Evolutionary conservation across 2,113 vertebrate genomes (phyloP), one percentile per base, ranked within the genome.

Genomic region (Numida meleagris): DNA sequence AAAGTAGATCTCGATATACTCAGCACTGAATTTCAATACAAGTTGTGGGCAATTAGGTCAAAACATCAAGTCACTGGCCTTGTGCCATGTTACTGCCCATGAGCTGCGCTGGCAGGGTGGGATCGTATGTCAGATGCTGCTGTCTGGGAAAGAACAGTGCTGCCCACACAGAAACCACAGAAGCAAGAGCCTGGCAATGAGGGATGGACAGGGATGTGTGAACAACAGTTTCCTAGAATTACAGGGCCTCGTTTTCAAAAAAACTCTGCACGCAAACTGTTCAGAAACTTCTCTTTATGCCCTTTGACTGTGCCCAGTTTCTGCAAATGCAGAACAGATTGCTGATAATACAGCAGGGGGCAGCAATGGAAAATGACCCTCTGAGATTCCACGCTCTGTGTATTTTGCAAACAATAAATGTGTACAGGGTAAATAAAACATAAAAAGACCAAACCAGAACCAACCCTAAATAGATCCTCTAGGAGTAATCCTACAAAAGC

Each of bases 381-480:
- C 57, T 33, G 88, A 95, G 85, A 91, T 61, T 90, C 93, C 82
- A 53, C 9, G 7, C 63, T 94, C 42, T 18, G 82, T 80, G 84
- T 93, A 46, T 78, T 96, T 78, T 86, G 88, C 79, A 83, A 94
- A 91, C 73, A 89, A 78, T 91, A 90, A 96, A 83, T 51, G 88
- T 74, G 73, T 58, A 72, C 58, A 81, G 88, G 68, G 79, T 94
- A 95, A 95, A 97, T 91, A 96, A 93, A 97, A 94, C 73, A 83
- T 90, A 72, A 93, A 86, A 95, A 83, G 68, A 78, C 79, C 71
- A 85, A 82, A 92, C n/a, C 48, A 87, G 84, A 94, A 79, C 78
- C 73, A 87, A 82, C 36, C 25, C 81, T 66, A 81, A 95, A 92
- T 71, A 87, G 84, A 89, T 96, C 95, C 53, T 94, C 71, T 70